A percentile compares a stretch with the other conserved stretches of the same genome.
Conservation (phyloP, 2,797 vertebrate species). For the Ctenosaura bakeri region DNA sequence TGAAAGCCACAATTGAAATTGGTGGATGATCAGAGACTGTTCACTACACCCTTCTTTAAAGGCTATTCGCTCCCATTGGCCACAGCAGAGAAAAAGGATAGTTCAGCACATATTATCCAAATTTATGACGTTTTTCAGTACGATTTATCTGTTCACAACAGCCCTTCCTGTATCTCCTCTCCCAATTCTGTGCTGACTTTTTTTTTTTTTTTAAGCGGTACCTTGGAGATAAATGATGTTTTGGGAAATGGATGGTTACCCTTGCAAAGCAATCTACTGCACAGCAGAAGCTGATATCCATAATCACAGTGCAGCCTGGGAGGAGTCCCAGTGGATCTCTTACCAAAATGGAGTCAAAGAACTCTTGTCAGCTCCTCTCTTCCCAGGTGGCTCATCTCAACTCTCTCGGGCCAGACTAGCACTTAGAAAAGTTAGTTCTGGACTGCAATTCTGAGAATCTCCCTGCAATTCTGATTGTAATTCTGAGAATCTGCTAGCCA, state of each 20-base stretch:
- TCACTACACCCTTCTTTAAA: too few species aligned
- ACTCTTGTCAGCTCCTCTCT: constrained; percentile 29
- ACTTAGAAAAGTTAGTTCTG: too few species aligned
- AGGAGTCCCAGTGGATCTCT: background rate
- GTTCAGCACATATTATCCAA: constrained; percentile 21
- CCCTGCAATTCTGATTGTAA: too few species aligned
- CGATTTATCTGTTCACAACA: constrained; percentile 18
- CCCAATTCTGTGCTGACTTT: fast-evolving
- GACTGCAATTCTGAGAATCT: too few species aligned
- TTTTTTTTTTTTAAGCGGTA: background rate
- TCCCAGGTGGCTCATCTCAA: constrained; percentile 1
- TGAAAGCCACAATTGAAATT: too few species aligned
- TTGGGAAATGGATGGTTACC: constrained; percentile 23
- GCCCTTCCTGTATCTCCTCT: constrained; percentile 33
- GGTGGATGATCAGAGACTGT: too few species aligned
- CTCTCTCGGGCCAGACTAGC: background rate
- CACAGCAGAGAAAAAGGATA: background rate
- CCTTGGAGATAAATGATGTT: constrained; percentile 39
- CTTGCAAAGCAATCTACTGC: fast-evolving
- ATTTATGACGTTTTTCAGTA: constrained; percentile 32
- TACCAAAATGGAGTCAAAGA: constrained; percentile 1
- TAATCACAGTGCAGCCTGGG: background rate
- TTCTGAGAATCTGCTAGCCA: too few species aligned
- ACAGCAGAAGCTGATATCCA: constrained; percentile 35
- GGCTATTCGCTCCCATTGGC: too few species aligned